Evolutionary conservation across 2,113 vertebrate genomes (phyloP).

Genomic region (Ageneiosus marmoratus): DNA sequence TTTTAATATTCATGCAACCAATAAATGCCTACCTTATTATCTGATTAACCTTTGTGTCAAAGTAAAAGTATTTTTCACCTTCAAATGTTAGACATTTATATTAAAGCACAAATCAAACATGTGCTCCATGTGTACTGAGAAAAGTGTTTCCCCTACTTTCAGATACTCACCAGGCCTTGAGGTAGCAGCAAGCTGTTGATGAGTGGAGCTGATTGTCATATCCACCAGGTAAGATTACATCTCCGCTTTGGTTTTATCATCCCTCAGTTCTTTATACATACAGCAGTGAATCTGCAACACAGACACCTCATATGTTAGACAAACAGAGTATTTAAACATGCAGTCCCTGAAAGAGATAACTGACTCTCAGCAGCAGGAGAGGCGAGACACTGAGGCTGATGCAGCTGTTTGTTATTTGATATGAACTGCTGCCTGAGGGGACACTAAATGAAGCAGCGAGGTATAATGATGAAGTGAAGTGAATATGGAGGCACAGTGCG

Average conservation of each 20-base stretch:
- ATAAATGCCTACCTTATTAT: neutral
- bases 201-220: conserved; percentile 48
- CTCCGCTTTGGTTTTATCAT: conserved; percentile 51
- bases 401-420: conserved; percentile 26
- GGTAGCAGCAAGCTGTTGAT: conserved; percentile 33
- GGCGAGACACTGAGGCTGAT: conserved; percentile 10
- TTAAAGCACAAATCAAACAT: neutral
- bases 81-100: neutral
- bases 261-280: conserved; percentile 11
- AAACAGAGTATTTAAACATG: conserved; percentile 36
- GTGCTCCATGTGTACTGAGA: neutral
- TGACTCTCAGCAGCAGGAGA: conserved; percentile 30
- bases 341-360: conserved; percentile 19
- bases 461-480: conserved; percentile 29
- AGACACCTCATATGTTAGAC: conserved; percentile 41
- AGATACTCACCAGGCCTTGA: conserved; percentile 59
- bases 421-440: conserved; percentile 30
- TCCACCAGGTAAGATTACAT: conserved; percentile 52
- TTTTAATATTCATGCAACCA: neutral
- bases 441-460: conserved; percentile 24
- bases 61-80: neutral
- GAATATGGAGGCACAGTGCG: conserved; percentile 6
- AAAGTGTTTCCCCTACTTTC: conserved; percentile 21
- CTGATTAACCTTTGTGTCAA: neutral
- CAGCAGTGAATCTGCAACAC: conserved; percentile 38